These are phyloP conservation scores for Sarcophaga caerulescens DNA, from an alignment of 2,888 invertebrate species.

Conservation along the genomic window DNA sequence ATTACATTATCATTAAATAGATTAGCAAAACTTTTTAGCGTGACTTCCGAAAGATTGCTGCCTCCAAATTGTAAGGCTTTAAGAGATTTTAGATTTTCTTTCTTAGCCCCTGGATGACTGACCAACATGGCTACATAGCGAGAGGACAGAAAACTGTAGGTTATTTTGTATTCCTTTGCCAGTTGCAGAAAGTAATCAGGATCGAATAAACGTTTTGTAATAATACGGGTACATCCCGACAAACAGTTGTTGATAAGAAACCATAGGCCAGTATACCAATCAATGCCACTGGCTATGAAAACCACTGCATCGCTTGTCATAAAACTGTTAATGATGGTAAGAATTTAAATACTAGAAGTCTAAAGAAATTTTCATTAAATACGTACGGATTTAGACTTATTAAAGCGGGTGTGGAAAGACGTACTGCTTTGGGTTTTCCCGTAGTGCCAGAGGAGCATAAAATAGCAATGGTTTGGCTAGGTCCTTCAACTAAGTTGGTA, in stretches of 20 bases:
- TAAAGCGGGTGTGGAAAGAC: constrained; percentile 4
- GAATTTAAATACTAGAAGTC: not conserved
- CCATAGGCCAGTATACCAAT: constrained; percentile 73
- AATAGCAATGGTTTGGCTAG: constrained; percentile 55
- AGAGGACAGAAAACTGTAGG: constrained; percentile 69
- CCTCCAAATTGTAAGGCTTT: constrained; percentile 70
- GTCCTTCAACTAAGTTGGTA: constrained; percentile 1
- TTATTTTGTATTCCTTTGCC: constrained; percentile 72
- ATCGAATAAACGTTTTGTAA: constrained; percentile 71
- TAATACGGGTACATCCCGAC: constrained; percentile 70
- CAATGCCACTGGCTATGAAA: constrained; percentile 69
- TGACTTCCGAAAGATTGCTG: constrained; percentile 59
- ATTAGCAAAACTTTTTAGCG: constrained; percentile 58
- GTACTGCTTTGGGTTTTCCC: constrained; percentile 56
- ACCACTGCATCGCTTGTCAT: not conserved
- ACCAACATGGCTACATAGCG: constrained; percentile 70
- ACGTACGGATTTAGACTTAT: constrained; percentile 31
- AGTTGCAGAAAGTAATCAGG: constrained; percentile 70
- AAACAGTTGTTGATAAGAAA: constrained; percentile 68
- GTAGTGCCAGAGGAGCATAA: constrained; percentile 62
- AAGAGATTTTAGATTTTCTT: constrained; percentile 62
- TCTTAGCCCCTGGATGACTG: constrained; percentile 65
- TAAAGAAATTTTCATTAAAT: not conserved
- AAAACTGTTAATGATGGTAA: not conserved
- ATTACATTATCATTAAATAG: constrained; percentile 3